Base-by-base conservation (phyloP, 2,113 vertebrate genomes). In the Sinocyclocheilus anophthalmus region DNA sequence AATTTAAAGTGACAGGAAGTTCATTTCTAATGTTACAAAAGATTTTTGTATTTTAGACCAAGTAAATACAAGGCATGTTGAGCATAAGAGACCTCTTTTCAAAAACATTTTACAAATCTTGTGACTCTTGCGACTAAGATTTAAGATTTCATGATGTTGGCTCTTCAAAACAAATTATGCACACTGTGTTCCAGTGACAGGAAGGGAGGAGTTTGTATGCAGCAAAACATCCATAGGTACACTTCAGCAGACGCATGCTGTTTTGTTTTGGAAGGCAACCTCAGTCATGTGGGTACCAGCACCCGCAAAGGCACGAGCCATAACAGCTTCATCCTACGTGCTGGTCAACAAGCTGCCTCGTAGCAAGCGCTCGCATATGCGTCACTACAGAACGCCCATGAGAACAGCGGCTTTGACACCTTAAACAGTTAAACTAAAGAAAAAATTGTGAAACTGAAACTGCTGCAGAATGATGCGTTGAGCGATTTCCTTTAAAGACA, bases 381-480 rank as follows among this genome's bases (percentile, higher is more conserved):
- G 88, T 90, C 87, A 90, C 26, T 30, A 76, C 45, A 61, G 50
- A 48, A 11, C 39, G 26, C 22, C n/a, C 50, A 76, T 81, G 76
- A 63, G 85, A 77, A 65, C 8, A 16, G 59, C 1, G 45, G 79
- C 14, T 87, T 87, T 87, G 53, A 55, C 84, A 84, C 81, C 30
- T 80, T 67, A 63, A 87, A 84, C 18, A 63, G n/a, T 76, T 18
- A 70, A 65, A 72, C 61, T 26, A 20, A 57, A 73, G 67, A 69
- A 87, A 78, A 78, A 30, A 12, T 50, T 16, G 48, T 84, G 84
- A 87, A 90, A 88, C 83, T 79, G 81, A 90, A 88, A 89, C 82
- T 10, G 5, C 75, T 59, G 67, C 70, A 80, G 48, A 87, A 80
- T 24, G 48, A 65, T 72, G 83, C 26, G 85, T 55, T 83, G 69